Evolutionary conservation across 2,888 invertebrate species (phyloP), one percentile per base, ranked within the genome.

Genomic region (Philereme vetulata): DNA sequence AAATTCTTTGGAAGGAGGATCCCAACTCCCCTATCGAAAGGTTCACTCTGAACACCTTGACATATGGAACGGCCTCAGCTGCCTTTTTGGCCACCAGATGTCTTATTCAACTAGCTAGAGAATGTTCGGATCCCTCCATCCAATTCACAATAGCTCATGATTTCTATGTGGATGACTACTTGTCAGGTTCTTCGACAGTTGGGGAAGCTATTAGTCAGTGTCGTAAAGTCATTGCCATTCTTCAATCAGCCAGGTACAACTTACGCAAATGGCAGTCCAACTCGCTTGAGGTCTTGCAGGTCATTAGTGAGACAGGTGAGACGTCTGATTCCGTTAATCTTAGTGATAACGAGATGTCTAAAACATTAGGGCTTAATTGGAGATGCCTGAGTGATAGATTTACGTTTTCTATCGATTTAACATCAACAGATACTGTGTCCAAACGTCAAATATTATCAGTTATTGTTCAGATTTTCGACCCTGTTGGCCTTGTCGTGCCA

Each of bases 61-160:
- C 69, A 5, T 72, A 71, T 35, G 71, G 71, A 5, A 67, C 66
- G 0, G 61, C 69, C 0, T 63, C 69, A 5, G 70, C 70, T 4
- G 33, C 51, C 4, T 44, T 11, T 9, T 21, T 51, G 4, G n/a
- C 34, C 4, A 51, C 43, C 6, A 32, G 51, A 10, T 51, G 51
- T 10, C 33, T 51, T 5, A 34, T 6, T 4, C 51, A 51, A 32
- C 10, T 51, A 7, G 33, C 32, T 4, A 3, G n/a, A 2, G 51
- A 51, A n/a, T 51, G 51, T 35, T 5, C 4, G 4, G 44, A 51
- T 21, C 5, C 32, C 1, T 5, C 5, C 4, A 10, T 44, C 5
- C 4, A 2, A 10, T 5, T 33, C 5, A n/a, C 10, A 6, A 56
- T 56, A 8, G 11, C 34, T 6, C 6, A 56, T 21, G 56, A 51